Evolutionary conservation across 1,140 invertebrate species (phyloP).

Genomic region (Heliconius congener): DNA sequence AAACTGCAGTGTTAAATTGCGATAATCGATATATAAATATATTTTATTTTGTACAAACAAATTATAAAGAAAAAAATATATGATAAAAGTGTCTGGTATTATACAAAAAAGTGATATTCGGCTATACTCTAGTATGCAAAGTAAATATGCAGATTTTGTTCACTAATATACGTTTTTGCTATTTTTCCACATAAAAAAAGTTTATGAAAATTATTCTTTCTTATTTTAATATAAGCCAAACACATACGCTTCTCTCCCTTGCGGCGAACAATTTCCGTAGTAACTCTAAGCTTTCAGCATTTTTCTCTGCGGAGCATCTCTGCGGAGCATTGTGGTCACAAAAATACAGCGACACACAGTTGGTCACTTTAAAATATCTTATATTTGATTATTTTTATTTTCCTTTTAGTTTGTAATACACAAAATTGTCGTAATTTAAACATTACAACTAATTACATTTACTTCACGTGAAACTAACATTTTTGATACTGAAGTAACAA

Average conservation of each 20-base stretch:
- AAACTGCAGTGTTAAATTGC: too few relatives aligned
- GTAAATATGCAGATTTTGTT: background rate
- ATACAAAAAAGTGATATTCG: too few relatives aligned
- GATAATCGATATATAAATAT: too few relatives aligned
- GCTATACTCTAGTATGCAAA: background rate
- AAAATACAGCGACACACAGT: constrained; percentile 17
- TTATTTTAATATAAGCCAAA: background rate
- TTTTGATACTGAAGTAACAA: too few relatives aligned
- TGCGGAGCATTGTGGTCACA: constrained; percentile 21
- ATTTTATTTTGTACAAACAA: too few relatives aligned
- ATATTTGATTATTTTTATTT: background rate
- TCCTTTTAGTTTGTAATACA: background rate
- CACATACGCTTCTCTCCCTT: background rate
- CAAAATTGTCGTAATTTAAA: too few relatives aligned
- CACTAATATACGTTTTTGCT: background rate
- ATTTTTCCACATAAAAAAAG: background rate
- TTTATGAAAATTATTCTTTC: background rate
- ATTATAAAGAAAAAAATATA: too few relatives aligned
- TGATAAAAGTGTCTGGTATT: too few relatives aligned
- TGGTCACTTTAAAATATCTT: background rate
- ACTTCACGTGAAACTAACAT: too few relatives aligned
- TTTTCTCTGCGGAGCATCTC: constrained; percentile 26
- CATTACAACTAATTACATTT: too few relatives aligned
- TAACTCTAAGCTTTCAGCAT: constrained; percentile 20
- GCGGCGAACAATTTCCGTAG: background rate